Base-by-base conservation (phyloP, 1,140 invertebrate species). In the Drosophila littoralis region DNA sequence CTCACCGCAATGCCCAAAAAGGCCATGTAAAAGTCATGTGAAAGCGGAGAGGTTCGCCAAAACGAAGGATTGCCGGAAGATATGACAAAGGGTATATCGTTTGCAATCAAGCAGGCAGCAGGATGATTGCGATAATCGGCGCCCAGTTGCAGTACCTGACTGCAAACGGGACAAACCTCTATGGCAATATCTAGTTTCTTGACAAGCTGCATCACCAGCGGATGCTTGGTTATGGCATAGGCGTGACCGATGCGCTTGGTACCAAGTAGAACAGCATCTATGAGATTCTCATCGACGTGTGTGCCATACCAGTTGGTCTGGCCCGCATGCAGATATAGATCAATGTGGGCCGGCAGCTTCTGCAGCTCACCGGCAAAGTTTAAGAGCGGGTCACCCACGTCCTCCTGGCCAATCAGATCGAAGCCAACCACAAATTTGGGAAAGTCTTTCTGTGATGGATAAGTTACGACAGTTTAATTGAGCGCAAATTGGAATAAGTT, bases 51-150 rank as follows among this genome's bases (percentile, higher is more conserved):
- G 0, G 95, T 94, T 1, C 94, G 95, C 96, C 96, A 98, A 1
- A 95, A 93, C 0, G 94, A 95, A 0, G 96, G 96, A 91, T 97
- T 96, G 81, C 97, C 97, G 7, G 89, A 88, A 1, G 94, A 93
- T 10, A 95, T 89, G 1, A 95, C 93, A 7, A 95, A 90, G 0
- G 94, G 94, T 70, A 93, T 88, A 4, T 93, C 92, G 5, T 93
- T 93, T 0, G 96, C 94, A 35, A 97, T 93, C 2, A 97, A 92
- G 1, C 85, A 72, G 12, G 94, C 94, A 0, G 94, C 95, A 0
- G 97, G 96, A 93, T 98, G 97, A 91, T 97, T 97, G 32, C 97
- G 93, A 0, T 96, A 83, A 84, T 98, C 96, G 9, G 93, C 91
- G 0, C 97, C 95, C 3, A 97, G 91, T 70, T 94, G 94, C 35